These are phyloP conservation scores for Danio rerio DNA, from an alignment of 2,113 vertebrate species.

Conservation along the genomic window DNA sequence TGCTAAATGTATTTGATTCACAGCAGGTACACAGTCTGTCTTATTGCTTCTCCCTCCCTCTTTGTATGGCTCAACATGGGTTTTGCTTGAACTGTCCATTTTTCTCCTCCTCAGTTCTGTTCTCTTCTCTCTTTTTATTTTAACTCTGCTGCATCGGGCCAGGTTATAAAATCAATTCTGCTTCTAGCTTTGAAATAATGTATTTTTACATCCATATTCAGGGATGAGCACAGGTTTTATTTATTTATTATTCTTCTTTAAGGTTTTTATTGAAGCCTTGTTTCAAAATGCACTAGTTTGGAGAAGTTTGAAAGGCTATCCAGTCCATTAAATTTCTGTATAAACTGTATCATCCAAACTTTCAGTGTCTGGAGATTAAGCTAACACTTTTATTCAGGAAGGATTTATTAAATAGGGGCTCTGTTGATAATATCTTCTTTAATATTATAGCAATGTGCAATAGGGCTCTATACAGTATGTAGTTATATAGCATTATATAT, in stretches of 20 bases:
- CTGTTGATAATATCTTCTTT: no score
- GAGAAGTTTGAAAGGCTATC: conserved; percentile 25
- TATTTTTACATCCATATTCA: conserved; percentile 10
- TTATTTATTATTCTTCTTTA: not conserved
- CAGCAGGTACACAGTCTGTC: not conserved
- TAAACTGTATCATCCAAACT: no score
- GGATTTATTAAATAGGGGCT: no score
- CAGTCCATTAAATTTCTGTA: not conserved
- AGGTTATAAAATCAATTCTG: conserved; percentile 12
- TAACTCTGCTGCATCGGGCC: not conserved
- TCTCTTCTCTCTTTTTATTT: not conserved
- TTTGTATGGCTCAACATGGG: not conserved
- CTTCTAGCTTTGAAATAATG: not conserved
- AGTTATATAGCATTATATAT: no score
- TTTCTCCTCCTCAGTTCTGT: not conserved
- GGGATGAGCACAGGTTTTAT: not conserved
- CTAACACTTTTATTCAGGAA: no score
- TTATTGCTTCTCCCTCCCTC: not conserved
- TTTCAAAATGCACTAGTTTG: not conserved
- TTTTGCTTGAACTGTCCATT: not conserved
- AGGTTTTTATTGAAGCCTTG: not conserved
- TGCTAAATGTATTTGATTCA: conserved; percentile 20
- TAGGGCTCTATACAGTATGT: no score
- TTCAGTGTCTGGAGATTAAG: no score
- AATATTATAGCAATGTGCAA: no score